Evolutionary conservation across 2,888 invertebrate genomes (phyloP), one percentile per base, ranked within the genome.

Genomic region (Andrena hattorfiana): DNA sequence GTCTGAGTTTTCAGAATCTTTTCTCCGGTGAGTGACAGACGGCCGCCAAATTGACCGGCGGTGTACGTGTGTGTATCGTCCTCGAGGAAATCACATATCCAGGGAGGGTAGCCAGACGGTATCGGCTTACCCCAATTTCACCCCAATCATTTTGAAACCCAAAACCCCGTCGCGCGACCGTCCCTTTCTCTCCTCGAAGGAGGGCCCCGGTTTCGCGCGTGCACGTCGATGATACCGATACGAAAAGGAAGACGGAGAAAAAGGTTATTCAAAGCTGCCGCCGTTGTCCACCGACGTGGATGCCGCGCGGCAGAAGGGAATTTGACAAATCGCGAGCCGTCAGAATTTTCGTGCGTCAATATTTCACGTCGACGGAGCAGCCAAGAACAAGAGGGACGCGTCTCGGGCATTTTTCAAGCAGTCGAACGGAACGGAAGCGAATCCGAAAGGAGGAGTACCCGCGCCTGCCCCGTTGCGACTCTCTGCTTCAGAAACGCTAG

Each of bases 61-160:
- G 81, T 80, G 77, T 69, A 79, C 78, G 78, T 76, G 70, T 64
- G 68, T 69, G 68, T 79, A 69, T 82, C 88, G 81, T 84, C 88
- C 88, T 88, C 76, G 85, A 88, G 85, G 76, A 85, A 82, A 83
- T 79, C 83, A 60, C 78, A 67, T 35, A 85, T 42, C 42, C 42
- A 42, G 23, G 10, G 81, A 80, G 86, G 88, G 85, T 88, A 80
- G 83, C 83, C 85, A 81, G 82, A 86, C 88, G 89, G 92, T 92
- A 93, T 94, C 94, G 91, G 91, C 92, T 94, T 93, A 93, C 94
- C 93, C 93, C 93, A 93, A 94, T 94, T 94, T 92, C 89, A 92
- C 92, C 92, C 93, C 94, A 93, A 94, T 93, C 93, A 94, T 92
- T 93, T 92, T 93, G 94, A 93, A 94, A 94, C 92, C 91, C 86